Base-by-base conservation (phyloP, 2,113 vertebrate species). In the Mustelus asterias region DNA sequence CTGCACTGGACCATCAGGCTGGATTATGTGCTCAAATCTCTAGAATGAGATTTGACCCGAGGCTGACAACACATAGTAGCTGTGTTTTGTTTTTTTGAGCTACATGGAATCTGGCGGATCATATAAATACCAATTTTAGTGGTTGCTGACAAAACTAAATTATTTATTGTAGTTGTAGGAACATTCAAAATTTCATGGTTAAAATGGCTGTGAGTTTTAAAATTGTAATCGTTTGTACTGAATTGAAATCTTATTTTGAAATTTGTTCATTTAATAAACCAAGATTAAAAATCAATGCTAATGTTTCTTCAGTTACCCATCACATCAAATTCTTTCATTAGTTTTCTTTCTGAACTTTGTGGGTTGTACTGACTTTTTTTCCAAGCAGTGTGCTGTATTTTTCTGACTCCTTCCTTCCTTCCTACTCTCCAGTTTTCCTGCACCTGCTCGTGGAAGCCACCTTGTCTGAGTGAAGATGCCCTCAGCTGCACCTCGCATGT, bases 231-330 rank as follows among this genome's bases (percentile, higher is more conserved):
- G 37, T 83, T 41, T 83, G 63, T 65, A 65, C 63, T 37, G 63
- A 60, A 93, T 93, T 93, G 5, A 93, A 60, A 54, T 88, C 54
- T 90, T 18, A 20, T 37, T 7, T 63, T 93, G 60, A 83, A 37
- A 65, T 93, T 37, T 93, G 18, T 65, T 63, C 5, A 93, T 37
- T 93, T 93, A 93, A 93, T 93, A 65, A 93, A 93, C 37, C n/a
- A 37, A 89, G 26, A 37, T 90, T 67, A 41, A 89, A 90, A 29
- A 60, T 60, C 14, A 60, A 11, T 60, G 29, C 54, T 14, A 60
- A 41, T 83, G 37, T 16, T 60, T 14, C 29, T 90, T 90, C 26
- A 33, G 14, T 90, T 90, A 90, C 26, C 29, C 11, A 33, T 16
- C 54, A 18, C 4, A 90, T 60, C 48, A 90, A 33, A 58, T 86